phyloP scores from a whole-genome alignment of 37 sponge, comb jelly and placozoan species.

The Cladorhizidae sp. region DNA sequence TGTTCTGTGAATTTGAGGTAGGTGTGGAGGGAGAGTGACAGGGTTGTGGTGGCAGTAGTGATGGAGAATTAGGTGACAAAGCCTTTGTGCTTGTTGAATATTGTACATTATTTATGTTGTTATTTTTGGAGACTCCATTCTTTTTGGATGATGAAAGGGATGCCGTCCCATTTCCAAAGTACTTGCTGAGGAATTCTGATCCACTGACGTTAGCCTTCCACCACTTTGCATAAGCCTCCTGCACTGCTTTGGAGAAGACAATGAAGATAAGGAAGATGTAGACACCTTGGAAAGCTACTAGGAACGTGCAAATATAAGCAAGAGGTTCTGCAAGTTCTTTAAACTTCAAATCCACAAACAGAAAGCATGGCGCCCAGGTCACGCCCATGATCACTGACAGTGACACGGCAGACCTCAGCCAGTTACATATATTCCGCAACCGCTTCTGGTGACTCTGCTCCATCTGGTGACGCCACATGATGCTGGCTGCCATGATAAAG shows the following conservation, averaged over 20 bases:
- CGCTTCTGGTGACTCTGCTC: not conserved
- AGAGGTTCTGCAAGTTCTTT: conserved; percentile 3
- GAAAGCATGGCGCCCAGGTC: conserved; percentile 53
- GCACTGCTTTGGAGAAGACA: conserved; percentile 23
- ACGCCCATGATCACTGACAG: conserved; percentile 59
- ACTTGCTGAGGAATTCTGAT: conserved; percentile 28
- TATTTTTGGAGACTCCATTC: too few species aligned
- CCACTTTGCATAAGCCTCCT: conserved; percentile 29
- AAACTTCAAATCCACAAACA: conserved; percentile 8
- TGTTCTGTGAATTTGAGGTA: too few species aligned
- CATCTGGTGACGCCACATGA: conserved; percentile 36
- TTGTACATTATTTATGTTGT: too few species aligned
- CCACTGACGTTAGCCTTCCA: conserved; percentile 35
- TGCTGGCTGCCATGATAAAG: conserved; percentile 41
- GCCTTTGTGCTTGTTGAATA: too few species aligned
- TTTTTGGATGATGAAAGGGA: not conserved
- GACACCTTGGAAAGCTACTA: conserved; percentile 46
- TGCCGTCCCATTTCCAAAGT: conserved; percentile 10
- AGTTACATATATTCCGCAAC: not conserved
- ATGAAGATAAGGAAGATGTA: conserved; percentile 49
- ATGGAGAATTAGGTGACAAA: too few species aligned
- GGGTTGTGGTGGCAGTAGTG: too few species aligned
- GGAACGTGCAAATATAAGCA: conserved; percentile 51
- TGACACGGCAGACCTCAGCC: conserved; percentile 51
- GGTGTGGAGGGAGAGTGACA: too few species aligned